phyloP scores from a whole-genome alignment of 1,140 invertebrate species.

The Meloidogyne exigua region DNA sequence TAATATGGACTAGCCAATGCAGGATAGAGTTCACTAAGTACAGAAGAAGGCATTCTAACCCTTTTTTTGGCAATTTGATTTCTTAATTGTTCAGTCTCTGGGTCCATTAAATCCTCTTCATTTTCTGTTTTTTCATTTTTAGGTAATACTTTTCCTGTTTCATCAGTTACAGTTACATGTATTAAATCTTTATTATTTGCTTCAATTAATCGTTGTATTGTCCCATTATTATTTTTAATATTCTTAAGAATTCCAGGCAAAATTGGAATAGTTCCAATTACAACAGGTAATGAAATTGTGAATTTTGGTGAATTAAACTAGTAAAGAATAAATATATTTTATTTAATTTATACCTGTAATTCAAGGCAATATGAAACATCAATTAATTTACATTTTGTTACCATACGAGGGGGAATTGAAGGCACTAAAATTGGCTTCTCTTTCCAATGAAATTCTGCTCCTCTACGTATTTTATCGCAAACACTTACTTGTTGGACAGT shows the following conservation, averaged over 20 bases:
- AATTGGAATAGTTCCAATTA: slow-evolving; percentile 60
- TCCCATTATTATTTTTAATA: slow-evolving; percentile 6
- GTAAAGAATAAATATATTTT: slow-evolving; percentile 12
- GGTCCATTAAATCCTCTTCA: slow-evolving; percentile 32
- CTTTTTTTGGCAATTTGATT: slow-evolving; percentile 46
- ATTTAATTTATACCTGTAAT: slow-evolving; percentile 44
- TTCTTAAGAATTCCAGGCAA: slow-evolving; percentile 21
- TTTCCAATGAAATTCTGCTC: slow-evolving; percentile 33
- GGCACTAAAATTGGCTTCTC: slow-evolving; percentile 48
- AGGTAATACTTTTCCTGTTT: neutral
- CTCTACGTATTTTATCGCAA: slow-evolving; percentile 40
- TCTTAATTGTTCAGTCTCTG: slow-evolving; percentile 42
- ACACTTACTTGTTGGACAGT: slow-evolving; percentile 32
- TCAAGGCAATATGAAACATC: slow-evolving; percentile 55
- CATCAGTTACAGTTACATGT: neutral
- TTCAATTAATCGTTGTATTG: neutral
- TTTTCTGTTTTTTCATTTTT: neutral
- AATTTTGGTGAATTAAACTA: slow-evolving; percentile 36
- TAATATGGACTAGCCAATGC: slow-evolving; percentile 60
- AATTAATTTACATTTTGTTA: slow-evolving; percentile 55
- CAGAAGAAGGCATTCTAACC: slow-evolving; percentile 62
- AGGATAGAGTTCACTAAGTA: slow-evolving; percentile 59
- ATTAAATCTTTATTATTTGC: neutral
- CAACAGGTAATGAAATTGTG: slow-evolving; percentile 48
- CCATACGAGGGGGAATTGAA: slow-evolving; percentile 52